Conservation (phyloP, 2,888 invertebrate species). For the Synanthedon myopaeformis region DNA sequence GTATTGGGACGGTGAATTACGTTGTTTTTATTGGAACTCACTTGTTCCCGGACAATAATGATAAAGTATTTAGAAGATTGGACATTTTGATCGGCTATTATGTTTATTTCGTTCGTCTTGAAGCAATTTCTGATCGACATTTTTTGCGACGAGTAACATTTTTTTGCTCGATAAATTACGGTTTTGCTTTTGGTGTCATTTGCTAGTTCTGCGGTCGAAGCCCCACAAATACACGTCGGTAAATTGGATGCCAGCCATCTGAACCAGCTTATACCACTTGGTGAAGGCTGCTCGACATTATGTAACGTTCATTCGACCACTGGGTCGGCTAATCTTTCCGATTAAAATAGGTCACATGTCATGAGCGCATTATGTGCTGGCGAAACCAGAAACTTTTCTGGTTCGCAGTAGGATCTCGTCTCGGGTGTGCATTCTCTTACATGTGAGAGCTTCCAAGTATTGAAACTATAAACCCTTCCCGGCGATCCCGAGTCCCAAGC, state of each 20-base stretch:
- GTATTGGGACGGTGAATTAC: conserved; percentile 52
- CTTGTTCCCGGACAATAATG: conserved; percentile 37
- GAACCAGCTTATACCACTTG: conserved; percentile 53
- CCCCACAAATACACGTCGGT: conserved; percentile 42
- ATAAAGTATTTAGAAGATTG: conserved; percentile 53
- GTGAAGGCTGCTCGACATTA: conserved; percentile 44
- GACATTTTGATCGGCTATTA: conserved; percentile 21
- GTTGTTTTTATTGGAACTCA: conserved; percentile 56
- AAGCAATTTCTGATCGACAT: conserved; percentile 22
- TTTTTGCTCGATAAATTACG: conserved; percentile 45
- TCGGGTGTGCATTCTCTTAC: conserved; percentile 10
- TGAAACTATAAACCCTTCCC: conserved; percentile 59
- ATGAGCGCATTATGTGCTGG: no score
- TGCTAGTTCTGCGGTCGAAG: conserved; percentile 58
- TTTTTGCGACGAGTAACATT: conserved; percentile 17
- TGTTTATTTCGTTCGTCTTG: conserved; percentile 19
- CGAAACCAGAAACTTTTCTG: no score
- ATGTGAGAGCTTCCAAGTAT: conserved; percentile 43
- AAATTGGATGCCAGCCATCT: conserved; percentile 61
- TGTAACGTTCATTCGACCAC: conserved; percentile 19
- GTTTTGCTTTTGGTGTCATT: conserved; percentile 57
- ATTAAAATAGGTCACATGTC: neutral
- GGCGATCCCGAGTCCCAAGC: conserved; percentile 43
- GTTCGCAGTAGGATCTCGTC: no score
- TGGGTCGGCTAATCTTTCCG: neutral